Conservation (phyloP, 2,888 invertebrate genomes). For the Cephus rjabovi region DNA sequence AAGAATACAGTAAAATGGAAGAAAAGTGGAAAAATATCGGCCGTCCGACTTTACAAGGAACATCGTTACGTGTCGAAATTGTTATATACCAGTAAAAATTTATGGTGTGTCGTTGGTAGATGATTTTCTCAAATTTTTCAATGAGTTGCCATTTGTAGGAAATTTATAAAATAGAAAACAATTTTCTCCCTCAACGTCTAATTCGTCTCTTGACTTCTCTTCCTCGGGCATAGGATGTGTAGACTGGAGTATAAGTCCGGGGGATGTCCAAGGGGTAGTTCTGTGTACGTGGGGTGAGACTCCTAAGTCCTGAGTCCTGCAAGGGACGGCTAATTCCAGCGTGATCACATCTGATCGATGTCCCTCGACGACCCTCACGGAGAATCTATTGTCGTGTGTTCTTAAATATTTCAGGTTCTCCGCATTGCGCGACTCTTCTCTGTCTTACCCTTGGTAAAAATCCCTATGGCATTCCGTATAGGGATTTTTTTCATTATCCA, state of each 20-base stretch:
- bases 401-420: not conserved
- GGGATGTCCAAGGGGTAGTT: not conserved
- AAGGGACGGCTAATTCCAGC: slow-evolving; percentile 65
- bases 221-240: slow-evolving; percentile 12
- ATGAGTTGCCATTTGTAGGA: too few relatives aligned
- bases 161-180: not conserved
- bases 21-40: not conserved
- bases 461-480: not conserved
- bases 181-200: not conserved
- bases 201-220: slow-evolving; percentile 24
- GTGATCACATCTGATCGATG: slow-evolving; percentile 65
- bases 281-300: slow-evolving; percentile 29
- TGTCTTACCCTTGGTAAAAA: not conserved
- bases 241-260: slow-evolving; percentile 4
- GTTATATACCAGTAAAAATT: not conserved
- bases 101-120: not conserved
- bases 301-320: slow-evolving; percentile 49
- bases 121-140: not conserved
- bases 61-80: not conserved
- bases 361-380: slow-evolving; percentile 46
- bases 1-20: not conserved
- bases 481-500: not conserved
- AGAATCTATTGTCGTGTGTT: slow-evolving; percentile 39
- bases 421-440: not conserved
- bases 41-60: not conserved